Evolutionary conservation across 2,797 vertebrate genomes (phyloP), one percentile per base, ranked within the genome.

Genomic region (Philypnodon macrostomus): DNA sequence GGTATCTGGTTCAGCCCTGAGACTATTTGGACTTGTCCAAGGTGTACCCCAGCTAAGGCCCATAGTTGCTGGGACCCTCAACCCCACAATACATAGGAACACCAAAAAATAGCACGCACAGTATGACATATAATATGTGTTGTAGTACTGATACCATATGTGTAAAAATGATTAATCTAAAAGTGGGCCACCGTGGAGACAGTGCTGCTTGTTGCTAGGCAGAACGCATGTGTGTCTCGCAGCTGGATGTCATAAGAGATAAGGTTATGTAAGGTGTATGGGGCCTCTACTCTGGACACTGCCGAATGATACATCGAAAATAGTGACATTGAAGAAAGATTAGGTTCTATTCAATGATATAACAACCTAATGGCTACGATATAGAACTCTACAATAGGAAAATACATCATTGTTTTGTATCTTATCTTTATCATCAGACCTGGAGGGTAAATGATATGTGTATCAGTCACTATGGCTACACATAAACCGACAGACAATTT

Each of bases 191-290:
- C 12, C 3, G 16, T 16, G 24, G 39, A 58, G n/a, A 23, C 36
- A 17, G 16, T 23, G 0, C 45, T 19, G 47, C n/a, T 54, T 75
- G 80, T 84, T 82, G 70, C 80, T 42, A 60, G 70, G 81, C 72
- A 77, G 75, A 71, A 34, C 47, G 47, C 60, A 65, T 54, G 17
- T 36, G 36, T 38, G 55, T 17, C 14, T 63, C 45, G 8, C 40
- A 52, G 53, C 47, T 58, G 51, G 27, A 64, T 37, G 46, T 9
- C 13, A 49, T 48, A 49, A 73, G 45, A 45, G 42, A 63, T 63
- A 47, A 60, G 45, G 54, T 54, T 53, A 56, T 44, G 41, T 54
- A 46, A 67, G 7, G n/a, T n/a, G 17, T 38, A 29, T n/a, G 19
- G 10, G 19, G 16, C 52, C 50, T 24, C 27, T 38, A n/a, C 10